Conservation (phyloP, 1,140 invertebrate genomes). For the Scaptomyza montana region DNA sequence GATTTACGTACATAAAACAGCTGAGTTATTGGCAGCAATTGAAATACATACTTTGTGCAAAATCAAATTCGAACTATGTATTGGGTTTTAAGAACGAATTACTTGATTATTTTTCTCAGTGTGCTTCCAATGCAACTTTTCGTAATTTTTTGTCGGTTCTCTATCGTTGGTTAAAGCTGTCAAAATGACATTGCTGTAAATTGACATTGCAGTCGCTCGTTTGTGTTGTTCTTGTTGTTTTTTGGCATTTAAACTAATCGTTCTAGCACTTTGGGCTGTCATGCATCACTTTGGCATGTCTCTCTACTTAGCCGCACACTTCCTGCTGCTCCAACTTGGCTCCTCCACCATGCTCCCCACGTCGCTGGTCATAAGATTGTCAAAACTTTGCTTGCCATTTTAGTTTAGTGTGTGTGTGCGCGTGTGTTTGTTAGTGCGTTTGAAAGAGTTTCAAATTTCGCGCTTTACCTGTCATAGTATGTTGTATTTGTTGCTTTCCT, state of each 20-base stretch:
- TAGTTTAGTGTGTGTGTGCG: conserved; percentile 3
- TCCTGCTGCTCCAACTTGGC: background rate
- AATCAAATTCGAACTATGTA: no score
- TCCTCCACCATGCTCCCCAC: no score
- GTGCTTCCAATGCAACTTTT: conserved; percentile 22
- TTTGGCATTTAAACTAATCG: conserved; percentile 56
- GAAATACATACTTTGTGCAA: no score
- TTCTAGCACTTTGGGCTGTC: conserved; percentile 46
- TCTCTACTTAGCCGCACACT: conserved; percentile 19
- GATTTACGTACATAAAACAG: no score
- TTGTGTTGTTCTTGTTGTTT: conserved; percentile 11
- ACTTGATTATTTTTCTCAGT: background rate
- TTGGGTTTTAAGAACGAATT: no score
- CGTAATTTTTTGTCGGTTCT: background rate
- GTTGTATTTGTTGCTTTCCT: conserved; percentile 15
- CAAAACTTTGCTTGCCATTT: conserved; percentile 43
- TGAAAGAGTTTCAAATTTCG: conserved; percentile 38
- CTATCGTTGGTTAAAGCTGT: conserved; percentile 2
- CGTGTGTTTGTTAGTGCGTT: background rate
- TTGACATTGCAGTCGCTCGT: conserved; percentile 40
- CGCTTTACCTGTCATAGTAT: conserved; percentile 22
- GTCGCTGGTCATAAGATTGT: conserved; percentile 18
- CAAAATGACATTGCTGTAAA: conserved; percentile 33
- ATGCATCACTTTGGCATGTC: conserved; percentile 46
- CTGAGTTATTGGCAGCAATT: no score